A percentile compares a stretch with the other conserved stretches of the same genome.
These are phyloP conservation scores for Poecilobothrus nobilitatus DNA, from an alignment of 2,888 invertebrate genomes.

Conservation along the genomic window DNA sequence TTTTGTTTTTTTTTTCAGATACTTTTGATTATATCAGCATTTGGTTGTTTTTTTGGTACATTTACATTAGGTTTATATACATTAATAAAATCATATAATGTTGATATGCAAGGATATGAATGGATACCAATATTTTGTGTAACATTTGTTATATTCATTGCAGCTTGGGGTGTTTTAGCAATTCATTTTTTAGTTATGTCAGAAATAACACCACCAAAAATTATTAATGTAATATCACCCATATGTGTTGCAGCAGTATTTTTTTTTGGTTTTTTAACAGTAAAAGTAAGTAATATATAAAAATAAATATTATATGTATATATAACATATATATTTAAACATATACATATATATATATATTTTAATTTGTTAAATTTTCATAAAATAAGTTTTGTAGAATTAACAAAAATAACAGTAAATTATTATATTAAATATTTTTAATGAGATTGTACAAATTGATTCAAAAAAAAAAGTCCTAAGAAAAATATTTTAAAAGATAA, in stretches of 20 bases:
- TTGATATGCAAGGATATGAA: conserved; percentile 27
- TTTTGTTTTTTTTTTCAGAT: neutral
- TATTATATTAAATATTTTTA: too few relatives aligned
- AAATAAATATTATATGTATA: neutral
- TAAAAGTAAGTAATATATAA: conserved; percentile 24
- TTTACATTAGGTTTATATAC: conserved; percentile 32
- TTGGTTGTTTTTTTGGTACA: conserved; percentile 35
- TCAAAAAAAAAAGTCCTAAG: too few relatives aligned
- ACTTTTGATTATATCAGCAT: conserved; percentile 32
- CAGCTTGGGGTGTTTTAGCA: conserved; percentile 35
- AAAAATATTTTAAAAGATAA: too few relatives aligned
- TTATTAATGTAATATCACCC: conserved; percentile 30
- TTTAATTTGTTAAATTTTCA: too few relatives aligned
- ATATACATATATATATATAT: too few relatives aligned
- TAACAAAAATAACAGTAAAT: too few relatives aligned
- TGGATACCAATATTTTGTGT: conserved; percentile 41
- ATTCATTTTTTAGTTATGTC: conserved; percentile 38
- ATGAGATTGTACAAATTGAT: too few relatives aligned
- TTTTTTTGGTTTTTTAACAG: conserved; percentile 24
- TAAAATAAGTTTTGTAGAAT: too few relatives aligned
- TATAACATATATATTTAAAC: neutral
- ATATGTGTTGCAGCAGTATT: conserved; percentile 29
- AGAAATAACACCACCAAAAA: conserved; percentile 38
- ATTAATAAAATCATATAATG: conserved; percentile 28
- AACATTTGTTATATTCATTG: conserved; percentile 37